Base-by-base conservation (phyloP, 2,113 vertebrate genomes). In the Bufo gargarizans region DNA sequence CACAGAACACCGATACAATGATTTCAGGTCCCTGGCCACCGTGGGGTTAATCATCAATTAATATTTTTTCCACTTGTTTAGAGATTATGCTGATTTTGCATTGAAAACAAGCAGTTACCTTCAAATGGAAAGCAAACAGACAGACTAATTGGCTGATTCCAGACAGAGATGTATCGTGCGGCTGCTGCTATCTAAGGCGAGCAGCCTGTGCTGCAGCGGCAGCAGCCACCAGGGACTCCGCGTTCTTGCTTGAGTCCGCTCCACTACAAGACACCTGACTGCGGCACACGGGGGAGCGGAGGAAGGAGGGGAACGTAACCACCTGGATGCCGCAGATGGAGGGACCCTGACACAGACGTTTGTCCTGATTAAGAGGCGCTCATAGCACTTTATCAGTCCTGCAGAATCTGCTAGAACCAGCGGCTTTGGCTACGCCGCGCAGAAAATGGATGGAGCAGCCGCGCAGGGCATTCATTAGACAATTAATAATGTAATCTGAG, bases 361-460 rank as follows among this genome's bases (percentile, higher is more conserved):
- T 92, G 92, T 94, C 91, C 92, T 93, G 94, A 94, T 95, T 95
- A 94, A 93, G 90, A 92, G 92, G 93, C 91, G 92, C 94, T 93
- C 91, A 81, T 89, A 91, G 91, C 92, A 90, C 89, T 94, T 95
- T 92, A 90, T 93, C 91, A 91, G 91, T 93, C 94, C 92, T 92
- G 91, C 93, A 91, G 91, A 94, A 94, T 94, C 93, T 55, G 77
- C 77, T 22, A 1, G 1, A 55, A 53, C 45, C 77, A 19, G 77
- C 77, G n/a, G 20, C 6, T 78, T 56, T 78, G 77, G 77, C 12
- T 7, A 56, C 20, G 14, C 77, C 6, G 55, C 50, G 12, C 17
- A 7, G 20, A 10, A 10, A 20, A 22, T 0, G 77, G 45, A 78
- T 4, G 19, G 50, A 53, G 50, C 77, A 78, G 77, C 9, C 22